Evolutionary conservation across 2,888 invertebrate species (phyloP), one percentile per base, ranked within the genome.

Genomic region (Erebia palarica): DNA sequence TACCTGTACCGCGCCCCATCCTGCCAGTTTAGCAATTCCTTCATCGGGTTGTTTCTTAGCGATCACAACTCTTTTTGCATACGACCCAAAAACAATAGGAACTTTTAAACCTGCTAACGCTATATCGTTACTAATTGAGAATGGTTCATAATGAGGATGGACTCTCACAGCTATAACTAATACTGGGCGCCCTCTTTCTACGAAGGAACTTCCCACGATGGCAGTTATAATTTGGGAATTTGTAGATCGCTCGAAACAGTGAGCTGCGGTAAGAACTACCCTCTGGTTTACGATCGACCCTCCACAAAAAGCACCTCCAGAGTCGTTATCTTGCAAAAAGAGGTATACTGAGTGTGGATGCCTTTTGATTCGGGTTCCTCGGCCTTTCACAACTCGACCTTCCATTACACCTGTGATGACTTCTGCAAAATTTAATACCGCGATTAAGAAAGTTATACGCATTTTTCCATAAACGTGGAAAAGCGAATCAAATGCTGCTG

Each of bases 191-290:
- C 73, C 71, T 51, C 18, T 51, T 36, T 60, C 10, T 8, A 14
- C 18, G 42, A 61, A 16, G 7, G 61, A 44, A 18, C 65, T 60
- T 2, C 74, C 74, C 14, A 65, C 44, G 4, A n/a, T 57, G 1
- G 67, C 71, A 3, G 47, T 49, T 27, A 67, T 44, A 2, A 5
- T 44, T 16, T 11, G 16, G 7, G 18, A 21, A 1, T 9, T 21
- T 4, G 18, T 57, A 13, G 61, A 42, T 3, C 5, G 21, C 4
- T 71, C 69, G 49, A 72, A 72, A 58, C 74, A 86, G 65, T 86
- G 86, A 0, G 79, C 85, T 0, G 84, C 86, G 0, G 86, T 82
- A 1, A 86, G 18, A 0, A 83, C 14, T 5, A 84, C 65, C 0
- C 10, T 21, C 47, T 82, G 80, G 58, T 82, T 86, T 0, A 87